Evolutionary conservation across 2,888 invertebrate genomes (phyloP), one percentile per base, ranked within the genome.

Genomic region (Anaspis maculata): DNA sequence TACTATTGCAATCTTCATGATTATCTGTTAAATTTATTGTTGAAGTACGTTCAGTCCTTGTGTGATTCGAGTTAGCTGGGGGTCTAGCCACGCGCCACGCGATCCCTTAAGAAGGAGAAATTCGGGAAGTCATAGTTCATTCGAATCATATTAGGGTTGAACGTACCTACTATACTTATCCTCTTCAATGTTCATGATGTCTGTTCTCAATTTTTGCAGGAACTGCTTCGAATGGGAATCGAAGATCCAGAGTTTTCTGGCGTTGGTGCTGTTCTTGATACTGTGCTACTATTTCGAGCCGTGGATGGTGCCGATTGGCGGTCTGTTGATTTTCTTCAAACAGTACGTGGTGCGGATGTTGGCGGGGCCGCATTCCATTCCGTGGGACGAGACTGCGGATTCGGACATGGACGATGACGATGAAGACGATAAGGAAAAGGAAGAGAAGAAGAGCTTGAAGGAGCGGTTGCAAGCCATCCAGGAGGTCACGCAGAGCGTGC

Each of bases 181-280:
- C n/a, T n/a, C n/a, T n/a, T n/a, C n/a, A n/a, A n/a, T n/a, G n/a
- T n/a, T n/a, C n/a, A n/a, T n/a, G n/a, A n/a, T n/a, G n/a, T n/a
- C n/a, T n/a, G n/a, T n/a, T n/a, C n/a, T n/a, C n/a, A n/a, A n/a
- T n/a, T 29, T 13, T 51, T 69, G 5, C 62, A 89, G 89, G 71
- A 90, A 90, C 63, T 95, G 94, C 63, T 92, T 95, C 59, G 89
- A 94, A 66, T 98, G 97, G 97, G 94, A 97, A 58, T 94, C 87
- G 3, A 83, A 84, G 32, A 62, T 86, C 22, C 74, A 88, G 46
- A 94, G 91, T 45, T 75, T 86, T 48, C 66, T 85, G 24, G 90
- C 94, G 1, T 76, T 97, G 29, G 66, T 86, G 12, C 68, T 83
- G 10, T 98, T 92, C 77, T 73, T 97, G 31, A 69, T 90, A 0